Conservation (phyloP, 2,797 vertebrate species). For the Eleutherodactylus coqui region DNA sequence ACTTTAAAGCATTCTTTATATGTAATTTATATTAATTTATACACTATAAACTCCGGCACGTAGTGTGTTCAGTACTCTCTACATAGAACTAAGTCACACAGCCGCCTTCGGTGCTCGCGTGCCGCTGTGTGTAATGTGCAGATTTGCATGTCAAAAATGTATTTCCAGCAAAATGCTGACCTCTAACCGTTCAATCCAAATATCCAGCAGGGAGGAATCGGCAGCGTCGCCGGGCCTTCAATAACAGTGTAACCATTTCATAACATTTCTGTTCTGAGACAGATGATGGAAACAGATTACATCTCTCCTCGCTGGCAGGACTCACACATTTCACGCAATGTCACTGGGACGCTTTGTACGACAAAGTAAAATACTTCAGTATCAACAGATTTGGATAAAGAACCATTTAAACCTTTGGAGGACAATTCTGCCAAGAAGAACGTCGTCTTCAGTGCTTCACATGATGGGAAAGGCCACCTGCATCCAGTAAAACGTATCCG, state of each 20-base stretch:
- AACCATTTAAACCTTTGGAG: background rate
- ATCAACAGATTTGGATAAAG: background rate
- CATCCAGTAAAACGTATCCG: background rate
- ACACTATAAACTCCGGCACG: background rate
- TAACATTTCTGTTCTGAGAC: background rate
- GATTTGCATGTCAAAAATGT: background rate
- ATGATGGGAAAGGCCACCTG: background rate
- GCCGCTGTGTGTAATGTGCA: background rate
- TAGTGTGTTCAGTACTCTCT: background rate
- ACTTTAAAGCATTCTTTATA: background rate
- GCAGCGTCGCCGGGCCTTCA: background rate
- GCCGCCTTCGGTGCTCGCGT: background rate
- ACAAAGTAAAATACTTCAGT: background rate
- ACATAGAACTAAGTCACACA: background rate
- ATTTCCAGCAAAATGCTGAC: background rate
- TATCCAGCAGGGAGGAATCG: background rate
- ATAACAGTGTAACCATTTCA: background rate
- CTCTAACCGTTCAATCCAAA: background rate
- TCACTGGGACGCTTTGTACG: background rate
- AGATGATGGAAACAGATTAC: constrained; percentile 9
- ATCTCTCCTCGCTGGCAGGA: background rate
- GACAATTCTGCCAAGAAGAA: background rate
- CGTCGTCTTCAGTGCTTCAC: background rate
- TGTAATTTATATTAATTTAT: background rate
- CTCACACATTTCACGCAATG: background rate